Evolutionary conservation across 2,113 vertebrate species (phyloP).

Genomic region (Plecturocebus donacophilus): DNA sequence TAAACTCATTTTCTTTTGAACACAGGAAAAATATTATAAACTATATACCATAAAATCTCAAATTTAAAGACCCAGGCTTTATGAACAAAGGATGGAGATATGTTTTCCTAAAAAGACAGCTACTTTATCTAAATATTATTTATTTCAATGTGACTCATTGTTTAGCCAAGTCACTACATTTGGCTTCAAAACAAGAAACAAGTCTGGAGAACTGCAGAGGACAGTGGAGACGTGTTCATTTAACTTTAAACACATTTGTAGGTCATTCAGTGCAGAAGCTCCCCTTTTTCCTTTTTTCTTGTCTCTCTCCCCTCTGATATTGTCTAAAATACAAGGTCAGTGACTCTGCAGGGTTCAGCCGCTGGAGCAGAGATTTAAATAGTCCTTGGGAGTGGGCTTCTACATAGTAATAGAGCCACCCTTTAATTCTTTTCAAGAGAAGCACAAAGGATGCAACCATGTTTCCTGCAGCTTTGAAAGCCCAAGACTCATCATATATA

Average conservation of each 20-base stretch:
- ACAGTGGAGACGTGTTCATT: not conserved
- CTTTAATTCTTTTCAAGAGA: slow-evolving; percentile 53
- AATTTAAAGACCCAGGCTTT: not conserved
- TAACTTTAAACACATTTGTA: slow-evolving; percentile 36
- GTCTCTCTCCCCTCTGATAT: not conserved
- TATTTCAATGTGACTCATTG: slow-evolving; percentile 41
- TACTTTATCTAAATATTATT: slow-evolving; percentile 70
- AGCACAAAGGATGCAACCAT: not conserved
- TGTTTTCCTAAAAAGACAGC: slow-evolving; percentile 53
- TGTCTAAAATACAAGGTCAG: slow-evolving; percentile 35
- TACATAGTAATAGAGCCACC: not conserved
- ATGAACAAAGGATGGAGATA: slow-evolving; percentile 38
- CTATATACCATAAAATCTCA: slow-evolving; percentile 22
- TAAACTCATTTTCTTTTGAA: not conserved
- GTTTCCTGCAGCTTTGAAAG: slow-evolving; percentile 24
- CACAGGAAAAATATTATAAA: slow-evolving; percentile 29
- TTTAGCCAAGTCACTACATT: slow-evolving; percentile 50
- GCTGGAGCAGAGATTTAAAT: slow-evolving; percentile 46
- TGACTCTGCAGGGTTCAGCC: not conserved
- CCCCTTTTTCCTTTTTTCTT: not conserved
- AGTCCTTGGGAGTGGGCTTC: slow-evolving; percentile 15
- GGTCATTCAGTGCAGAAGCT: not conserved
- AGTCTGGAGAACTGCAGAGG: slow-evolving; percentile 42
- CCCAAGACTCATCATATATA: not conserved
- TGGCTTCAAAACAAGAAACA: slow-evolving; percentile 61